Evolutionary conservation across 2,797 vertebrate genomes (phyloP), one percentile per base, ranked within the genome.

Genomic region (Enteromius argenteus): DNA sequence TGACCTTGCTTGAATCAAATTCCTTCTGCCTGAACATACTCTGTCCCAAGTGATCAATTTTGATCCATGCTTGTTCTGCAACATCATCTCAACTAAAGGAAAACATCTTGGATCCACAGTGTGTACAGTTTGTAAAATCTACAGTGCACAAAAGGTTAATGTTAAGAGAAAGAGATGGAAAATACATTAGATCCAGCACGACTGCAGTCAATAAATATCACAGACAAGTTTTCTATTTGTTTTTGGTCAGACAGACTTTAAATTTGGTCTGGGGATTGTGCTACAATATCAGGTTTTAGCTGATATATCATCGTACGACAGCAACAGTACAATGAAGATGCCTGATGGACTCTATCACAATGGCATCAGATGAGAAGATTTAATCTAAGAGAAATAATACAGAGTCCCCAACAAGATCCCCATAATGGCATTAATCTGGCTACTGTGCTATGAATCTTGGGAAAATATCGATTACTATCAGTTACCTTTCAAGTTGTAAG

Each of bases 291-390:
- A 69, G 71, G 49, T 51, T 85, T 75, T 49, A 53, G 64, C 46
- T 66, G 69, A 27, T 67, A 39, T n/a, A 75, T 66, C 11, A 64
- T 39, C 5, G 27, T 32, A 35, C 3, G 51, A 44, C 51, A 73
- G n/a, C 83, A 39, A 30, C n/a, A 30, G 4, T 69, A 66, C 11
- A 76, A 60, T 23, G n/a, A 19, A 60, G n/a, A 60, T 88, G 88
- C 86, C 79, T 89, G 86, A 87, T 84, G 80, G 88, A 81, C 85
- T 93, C 91, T 92, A 93, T 93, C 90, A 92, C 89, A 91, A 90
- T 88, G 80, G 85, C 42, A 88, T 92, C 90, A 91, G 92, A 93
- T 93, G 91, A 89, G 85, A 87, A 88, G 92, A 92, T 92, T 93
- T 92, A 86, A 91, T 92, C 93, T 91, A 89, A 91, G 87, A 88